A percentile compares a stretch with the other conserved stretches of the same genome.
Evolutionary conservation across 2,888 invertebrate species (phyloP).

Genomic region (Machimus rusticus): DNA sequence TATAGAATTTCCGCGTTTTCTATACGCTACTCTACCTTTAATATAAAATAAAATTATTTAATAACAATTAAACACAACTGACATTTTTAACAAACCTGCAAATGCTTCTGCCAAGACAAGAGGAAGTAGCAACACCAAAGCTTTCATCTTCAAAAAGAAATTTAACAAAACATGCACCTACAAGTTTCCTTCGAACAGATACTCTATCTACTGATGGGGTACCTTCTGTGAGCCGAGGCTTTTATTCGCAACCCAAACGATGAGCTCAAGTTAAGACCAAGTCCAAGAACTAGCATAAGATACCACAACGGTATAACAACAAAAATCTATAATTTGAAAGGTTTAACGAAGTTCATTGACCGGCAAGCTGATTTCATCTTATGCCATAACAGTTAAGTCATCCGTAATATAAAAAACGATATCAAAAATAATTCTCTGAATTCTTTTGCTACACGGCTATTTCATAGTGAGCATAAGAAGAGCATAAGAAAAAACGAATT

Average conservation of each 20-base stretch:
- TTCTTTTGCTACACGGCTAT: not conserved
- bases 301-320: not conserved
- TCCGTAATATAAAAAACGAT: not conserved
- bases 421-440: not conserved
- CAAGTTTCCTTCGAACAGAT: not conserved
- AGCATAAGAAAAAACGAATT: not conserved
- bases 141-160: not conserved
- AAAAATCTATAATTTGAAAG: not conserved
- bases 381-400: not conserved
- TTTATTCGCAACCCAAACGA: not conserved
- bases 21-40: not conserved
- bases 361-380: not conserved
- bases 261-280: not conserved
- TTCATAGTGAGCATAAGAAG: not conserved
- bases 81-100: not conserved
- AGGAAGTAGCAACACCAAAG: not conserved
- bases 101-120: not conserved
- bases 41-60: not conserved
- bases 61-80: not conserved
- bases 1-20: not conserved
- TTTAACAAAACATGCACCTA: not conserved
- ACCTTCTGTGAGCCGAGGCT: not conserved
- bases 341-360: not conserved
- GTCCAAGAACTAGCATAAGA: not conserved
- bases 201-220: not conserved